phyloP scores from a whole-genome alignment of 2,113 vertebrate genomes.

The Dryoscopus gambensis region DNA sequence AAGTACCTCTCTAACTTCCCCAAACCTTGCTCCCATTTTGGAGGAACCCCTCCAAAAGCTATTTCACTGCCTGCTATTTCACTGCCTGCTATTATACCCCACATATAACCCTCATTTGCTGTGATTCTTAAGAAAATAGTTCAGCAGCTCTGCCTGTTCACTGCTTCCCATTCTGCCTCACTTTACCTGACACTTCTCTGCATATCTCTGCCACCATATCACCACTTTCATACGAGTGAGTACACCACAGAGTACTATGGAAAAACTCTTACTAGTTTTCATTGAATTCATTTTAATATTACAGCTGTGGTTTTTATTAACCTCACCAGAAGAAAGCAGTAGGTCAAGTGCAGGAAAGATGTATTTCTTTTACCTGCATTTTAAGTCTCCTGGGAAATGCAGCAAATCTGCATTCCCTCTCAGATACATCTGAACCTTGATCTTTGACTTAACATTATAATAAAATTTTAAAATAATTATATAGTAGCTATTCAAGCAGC shows the following conservation, averaged over 20 bases:
- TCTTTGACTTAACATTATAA: not conserved
- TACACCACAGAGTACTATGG: not conserved
- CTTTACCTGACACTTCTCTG: not conserved
- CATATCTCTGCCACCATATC: not conserved
- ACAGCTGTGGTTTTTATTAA: not conserved
- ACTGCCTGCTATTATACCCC: not conserved
- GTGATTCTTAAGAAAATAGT: not conserved
- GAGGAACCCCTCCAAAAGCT: not conserved
- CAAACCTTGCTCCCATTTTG: not conserved
- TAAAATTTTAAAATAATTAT: not conserved
- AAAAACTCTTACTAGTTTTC: not conserved
- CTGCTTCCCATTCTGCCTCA: not conserved
- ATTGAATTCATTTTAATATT: not conserved
- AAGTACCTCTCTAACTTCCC: not conserved
- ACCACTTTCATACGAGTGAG: not conserved
- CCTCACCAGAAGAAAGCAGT: not conserved
- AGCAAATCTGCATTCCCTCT: not conserved
- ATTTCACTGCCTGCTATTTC: not conserved
- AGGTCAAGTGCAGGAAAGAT: not conserved
- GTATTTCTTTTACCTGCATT: not conserved
- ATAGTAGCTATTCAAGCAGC: not conserved
- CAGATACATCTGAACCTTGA: not conserved
- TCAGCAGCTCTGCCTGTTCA: not conserved
- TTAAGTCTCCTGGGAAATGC: not conserved
- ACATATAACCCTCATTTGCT: fast-evolving